Evolutionary conservation across 2,113 vertebrate genomes (phyloP).

Genomic region (Atrichornis clamosus): DNA sequence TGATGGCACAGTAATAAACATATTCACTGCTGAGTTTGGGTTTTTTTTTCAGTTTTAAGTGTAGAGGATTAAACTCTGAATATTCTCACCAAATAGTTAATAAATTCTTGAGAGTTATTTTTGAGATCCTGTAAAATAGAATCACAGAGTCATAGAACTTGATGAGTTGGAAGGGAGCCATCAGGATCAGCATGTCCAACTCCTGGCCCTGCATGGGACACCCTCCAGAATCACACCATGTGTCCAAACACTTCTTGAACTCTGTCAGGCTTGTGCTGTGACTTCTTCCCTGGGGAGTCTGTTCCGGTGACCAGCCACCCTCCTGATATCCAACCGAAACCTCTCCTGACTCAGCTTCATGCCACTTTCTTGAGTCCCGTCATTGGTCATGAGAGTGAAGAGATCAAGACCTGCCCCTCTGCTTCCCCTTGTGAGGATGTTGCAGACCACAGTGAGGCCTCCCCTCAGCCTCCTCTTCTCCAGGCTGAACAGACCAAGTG

Average conservation of each 20-base stretch:
- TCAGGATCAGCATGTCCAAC: rapidly evolving
- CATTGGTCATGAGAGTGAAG: neutral
- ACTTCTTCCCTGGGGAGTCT: neutral
- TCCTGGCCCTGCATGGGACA: neutral
- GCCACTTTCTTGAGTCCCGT: neutral
- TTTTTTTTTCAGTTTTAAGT: neutral
- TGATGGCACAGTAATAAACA: neutral
- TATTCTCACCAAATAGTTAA: neutral
- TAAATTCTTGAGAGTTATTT: neutral
- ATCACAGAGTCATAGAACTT: neutral
- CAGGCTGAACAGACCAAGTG: neutral
- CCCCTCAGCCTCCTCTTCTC: neutral
- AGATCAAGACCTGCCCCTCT: too few species aligned
- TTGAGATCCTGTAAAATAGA: neutral
- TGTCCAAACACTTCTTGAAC: neutral
- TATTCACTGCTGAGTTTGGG: neutral
- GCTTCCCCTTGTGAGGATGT: rapidly evolving
- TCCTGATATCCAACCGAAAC: neutral
- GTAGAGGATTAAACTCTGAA: neutral
- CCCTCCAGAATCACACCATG: too few species aligned
- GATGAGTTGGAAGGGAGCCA: neutral
- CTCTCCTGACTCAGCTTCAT: neutral
- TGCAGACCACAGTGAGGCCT: neutral
- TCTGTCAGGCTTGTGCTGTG: neutral
- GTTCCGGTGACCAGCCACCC: neutral